A percentile compares a stretch with the other conserved stretches of the same genome.
Evolutionary conservation across 2,888 invertebrate species (phyloP).

Genomic region (Ochlodes sylvanus): DNA sequence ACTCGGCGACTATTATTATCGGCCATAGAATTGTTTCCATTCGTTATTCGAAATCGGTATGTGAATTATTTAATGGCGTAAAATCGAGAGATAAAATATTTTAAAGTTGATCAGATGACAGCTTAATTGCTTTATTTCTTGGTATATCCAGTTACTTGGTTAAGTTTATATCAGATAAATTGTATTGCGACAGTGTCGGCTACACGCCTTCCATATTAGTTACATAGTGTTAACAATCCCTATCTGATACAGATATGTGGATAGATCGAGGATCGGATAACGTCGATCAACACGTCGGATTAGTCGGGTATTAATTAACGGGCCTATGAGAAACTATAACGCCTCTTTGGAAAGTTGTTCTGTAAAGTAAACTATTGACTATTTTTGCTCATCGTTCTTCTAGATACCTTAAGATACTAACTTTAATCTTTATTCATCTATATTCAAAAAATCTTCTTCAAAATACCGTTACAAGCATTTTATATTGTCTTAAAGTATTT

Average conservation of each 20-base stretch:
- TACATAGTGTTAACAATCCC: conserved; percentile 65
- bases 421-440: no score
- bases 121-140: conserved; percentile 31
- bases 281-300: conserved; percentile 69
- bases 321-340: conserved; percentile 61
- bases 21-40: conserved; percentile 20
- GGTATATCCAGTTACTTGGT: conserved; percentile 30
- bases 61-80: conserved; percentile 16
- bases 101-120: conserved; percentile 26
- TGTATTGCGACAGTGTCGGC: conserved; percentile 54
- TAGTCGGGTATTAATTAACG: conserved; percentile 72
- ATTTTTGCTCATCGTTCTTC: conserved; percentile 3
- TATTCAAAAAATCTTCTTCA: no score
- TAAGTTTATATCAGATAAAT: conserved; percentile 34
- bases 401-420: not conserved
- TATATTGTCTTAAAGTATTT: no score
- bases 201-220: conserved; percentile 63
- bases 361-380: conserved; percentile 9
- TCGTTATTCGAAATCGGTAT: conserved; percentile 6
- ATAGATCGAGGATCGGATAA: conserved; percentile 64
- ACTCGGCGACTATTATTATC: conserved; percentile 12
- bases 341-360: conserved; percentile 60
- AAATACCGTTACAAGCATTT: no score
- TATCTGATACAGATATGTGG: conserved; percentile 64
- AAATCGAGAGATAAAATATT: conserved; percentile 27